Base-by-base conservation (phyloP, 2,888 invertebrate species). In the Troides aeacus region DNA sequence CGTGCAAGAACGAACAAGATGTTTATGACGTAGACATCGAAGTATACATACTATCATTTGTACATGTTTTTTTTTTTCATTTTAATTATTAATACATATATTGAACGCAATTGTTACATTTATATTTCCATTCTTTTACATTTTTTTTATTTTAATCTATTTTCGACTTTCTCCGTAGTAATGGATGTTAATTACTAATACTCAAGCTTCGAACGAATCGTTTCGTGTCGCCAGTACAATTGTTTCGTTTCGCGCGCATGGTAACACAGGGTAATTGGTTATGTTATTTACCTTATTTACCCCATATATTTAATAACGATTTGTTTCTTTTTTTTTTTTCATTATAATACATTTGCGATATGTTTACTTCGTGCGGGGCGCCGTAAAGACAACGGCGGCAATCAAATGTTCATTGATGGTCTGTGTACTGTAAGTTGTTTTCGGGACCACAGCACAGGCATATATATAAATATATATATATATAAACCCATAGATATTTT, bases 191-290 rank as follows among this genome's bases (percentile, higher is more conserved):
- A 60, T 70, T 72, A 64, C n/a, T n/a, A 85, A 85, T 86, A 86
- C 86, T 86, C 85, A 84, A 81, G 72, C 76, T 74, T 80, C 74
- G 76, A 77, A 79, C 79, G 80, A 77, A 77, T 39, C 79, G 76
- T 39, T 39, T 39, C 79, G 75, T 80, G 77, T 81, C 67, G 72
- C 72, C 70, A 64, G 73, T 69, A 67, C 75, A 76, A 74, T 75
- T 72, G 81, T 78, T 75, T 64, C 68, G 57, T 53, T 79, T 78
- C 81, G 81, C 78, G 82, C 81, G 82, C 81, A 84, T 86, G 87
- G 87, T 83, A 80, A 83, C 77, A 87, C 88, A 87, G 87, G 88
- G 85, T 88, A 81, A 76, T 75, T 39, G 71, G 74, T 72, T 74
- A 75, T 74, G 77, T 65, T 71, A 68, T 73, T 81, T 81, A 79